These are phyloP conservation scores for Chymomyza caudatula DNA, from an alignment of 2,888 invertebrate genomes.

Conservation along the genomic window DNA sequence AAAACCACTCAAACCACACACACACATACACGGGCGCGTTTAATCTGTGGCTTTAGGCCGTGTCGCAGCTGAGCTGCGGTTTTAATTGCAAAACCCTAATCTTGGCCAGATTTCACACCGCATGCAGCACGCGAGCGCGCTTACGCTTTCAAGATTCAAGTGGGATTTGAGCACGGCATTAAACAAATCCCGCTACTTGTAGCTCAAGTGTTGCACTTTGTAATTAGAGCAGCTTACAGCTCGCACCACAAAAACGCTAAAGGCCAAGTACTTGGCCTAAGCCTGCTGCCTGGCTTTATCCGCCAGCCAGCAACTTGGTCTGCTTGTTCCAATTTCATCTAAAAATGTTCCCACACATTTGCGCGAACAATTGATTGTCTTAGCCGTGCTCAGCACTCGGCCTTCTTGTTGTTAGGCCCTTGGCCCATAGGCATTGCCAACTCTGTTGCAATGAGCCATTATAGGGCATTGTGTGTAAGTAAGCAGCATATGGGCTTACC, in stretches of 20 bases:
- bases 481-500: not conserved
- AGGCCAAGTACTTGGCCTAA: conserved; percentile 10
- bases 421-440: not conserved
- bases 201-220: conserved; percentile 43
- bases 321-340: conserved; percentile 16
- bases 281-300: conserved; percentile 3
- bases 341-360: not conserved
- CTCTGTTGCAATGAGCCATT: not conserved
- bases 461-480: not conserved
- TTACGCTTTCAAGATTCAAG: conserved; percentile 41
- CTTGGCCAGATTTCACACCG: conserved; percentile 51
- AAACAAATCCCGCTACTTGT: not conserved
- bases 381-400: conserved; percentile 12
- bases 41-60: conserved; percentile 48
- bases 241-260: not conserved
- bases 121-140: conserved; percentile 41
- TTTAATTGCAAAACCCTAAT: conserved; percentile 50
- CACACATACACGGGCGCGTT: not conserved
- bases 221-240: conserved; percentile 49
- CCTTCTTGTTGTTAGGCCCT: not conserved
- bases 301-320: not conserved
- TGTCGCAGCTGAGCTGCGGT: conserved; percentile 36
- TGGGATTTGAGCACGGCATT: conserved; percentile 27
- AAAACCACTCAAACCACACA: conserved; percentile 25
- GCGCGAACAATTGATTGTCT: conserved; percentile 29